Evolutionary conservation across 2,113 vertebrate species (phyloP), one percentile per base, ranked within the genome.

Genomic region (Symphodus melops): DNA sequence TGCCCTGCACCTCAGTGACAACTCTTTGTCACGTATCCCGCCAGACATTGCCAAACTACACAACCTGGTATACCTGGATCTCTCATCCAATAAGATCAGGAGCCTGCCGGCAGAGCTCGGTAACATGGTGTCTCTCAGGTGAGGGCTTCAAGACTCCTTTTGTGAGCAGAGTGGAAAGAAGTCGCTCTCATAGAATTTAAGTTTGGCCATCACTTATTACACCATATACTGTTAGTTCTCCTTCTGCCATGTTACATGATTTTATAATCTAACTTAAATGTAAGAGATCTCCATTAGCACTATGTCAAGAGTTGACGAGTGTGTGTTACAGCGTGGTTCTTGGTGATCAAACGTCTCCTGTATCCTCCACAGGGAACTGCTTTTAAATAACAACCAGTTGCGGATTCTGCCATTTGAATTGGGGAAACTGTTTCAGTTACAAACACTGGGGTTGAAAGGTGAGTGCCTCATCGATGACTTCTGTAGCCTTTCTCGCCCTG

Each of bases 301-400:
- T 48, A 14, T 19, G 14, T 19, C 5, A 48, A 19, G 16, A 19
- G 14, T 41, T 48, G 46, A 33, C 28, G 6, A 33, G 28, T 33
- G 6, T 6, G 28, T 33, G 28, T 33, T 33, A 41, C 11, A 41
- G 49, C 5, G 23, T 65, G 42, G 33, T 83, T 63, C 86, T 23
- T 71, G 53, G 69, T 77, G 16, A 62, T 72, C 10, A 42, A 44
- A 48, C 79, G n/a, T 44, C 49, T 21, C 14, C 53, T 51, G 37
- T 82, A 53, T 83, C 23, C 75, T 91, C 89, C 88, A 88, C 95
- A 99, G 97, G 97, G 97, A 99, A 96, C 96, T 99, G 95, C 97
- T 97, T 97, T 98, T 99, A 98, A 99, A 99, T 96, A 96, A 99
- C 95, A 99, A 99, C 97, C 97, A 96, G 96, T 97, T 99, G 96